Evolutionary conservation across 2,888 invertebrate genomes (phyloP), one percentile per base, ranked within the genome.

Genomic region (Elysia crispata): DNA sequence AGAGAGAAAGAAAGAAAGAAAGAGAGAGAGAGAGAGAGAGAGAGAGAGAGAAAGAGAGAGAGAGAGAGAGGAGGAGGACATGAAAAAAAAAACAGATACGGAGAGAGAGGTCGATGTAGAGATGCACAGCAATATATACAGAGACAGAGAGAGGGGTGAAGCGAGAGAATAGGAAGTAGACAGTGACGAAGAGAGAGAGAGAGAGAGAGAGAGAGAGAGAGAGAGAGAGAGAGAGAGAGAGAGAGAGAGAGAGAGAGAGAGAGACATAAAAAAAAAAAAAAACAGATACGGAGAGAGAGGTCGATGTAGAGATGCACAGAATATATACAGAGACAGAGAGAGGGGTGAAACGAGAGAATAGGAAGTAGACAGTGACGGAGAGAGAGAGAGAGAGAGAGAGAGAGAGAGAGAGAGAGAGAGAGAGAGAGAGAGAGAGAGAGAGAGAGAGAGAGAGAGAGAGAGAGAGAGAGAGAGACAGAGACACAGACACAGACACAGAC

Each of bases 361-460:
- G 60, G 20, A 60, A 31, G 64, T 23, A 76, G 23, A 76, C 64
- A 76, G 23, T 64, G 76, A 76, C 25, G 41, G 76, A 50, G 11
- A 79, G 64, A 49, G 20, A 79, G 67, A 79, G 25, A 79, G 57
- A 79, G 30, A 75, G 57, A 79, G 41, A 79, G 23, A 79, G 41
- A 79, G n/a, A 79, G 30, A 79, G 20, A 79, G 31, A 74, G 50
- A 79, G 49, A 79, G 57, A 75, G 41, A 79, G 79, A 79, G 23
- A 79, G 74, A 66, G 41, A 79, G 57, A 80, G 57, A 76, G 62
- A 76, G 15, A 80, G 76, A 79, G 33, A 67, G 80, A 67, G 8
- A 28, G 20, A 28, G 67, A 20, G 67, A 30, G 67, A 67, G 30
- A 67, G 67, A 67, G n/a, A n/a, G n/a, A n/a, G n/a, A n/a, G n/a